These are phyloP conservation scores for roundworm (Caenorhabditis elegans) DNA, from an alignment of 1,140 invertebrate species.

Conservation along the genomic window WBcel235 BX284603.4:8967501-8968000, in stretches of 20 bases:
- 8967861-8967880: no score
- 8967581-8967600: neutral
- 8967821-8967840: no score
- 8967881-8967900: no score
- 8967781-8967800: neutral
- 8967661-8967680: neutral
- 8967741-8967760: neutral
- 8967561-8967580: neutral
- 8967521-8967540: constrained; percentile 15
- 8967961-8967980: no score
- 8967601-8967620: neutral
- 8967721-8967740: neutral
- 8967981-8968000: no score
- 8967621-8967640: neutral
- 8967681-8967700: neutral
- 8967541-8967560: constrained; percentile 4
- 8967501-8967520: neutral
- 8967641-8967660: neutral
- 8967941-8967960: no score
- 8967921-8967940: no score
- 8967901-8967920: no score
- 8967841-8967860: no score
- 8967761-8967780: neutral
- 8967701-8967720: neutral
- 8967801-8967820: neutral